Evolutionary conservation across 2,888 invertebrate genomes (phyloP), one percentile per base, ranked within the genome.

Genomic region (Beris chalybata): DNA sequence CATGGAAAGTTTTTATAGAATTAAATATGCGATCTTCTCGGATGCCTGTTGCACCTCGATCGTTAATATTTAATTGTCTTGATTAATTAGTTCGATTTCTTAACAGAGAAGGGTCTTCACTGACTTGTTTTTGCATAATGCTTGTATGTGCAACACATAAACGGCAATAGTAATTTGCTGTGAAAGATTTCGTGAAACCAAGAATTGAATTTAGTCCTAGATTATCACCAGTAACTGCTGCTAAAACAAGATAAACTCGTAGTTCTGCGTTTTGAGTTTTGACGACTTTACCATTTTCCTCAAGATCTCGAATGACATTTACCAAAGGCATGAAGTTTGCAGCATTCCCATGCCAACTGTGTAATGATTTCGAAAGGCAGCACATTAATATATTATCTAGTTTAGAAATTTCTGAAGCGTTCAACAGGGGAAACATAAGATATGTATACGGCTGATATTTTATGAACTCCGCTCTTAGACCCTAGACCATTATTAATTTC

Each of bases 201-300:
- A 70, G 57, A 32, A 71, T 48, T 13, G 68, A 64, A 57, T 72
- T 66, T 9, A 71, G 47, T 2, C 69, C 73, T 32, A 71, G 63
- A 67, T 72, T 72, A 65, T 73, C 72, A 0, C 71, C 71, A 4
- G 67, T 15, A 15, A 72, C 54, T 11, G 69, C 50, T 5, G 70
- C 52, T 43, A 70, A 43, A 50, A 58, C 44, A 64, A 72, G 67
- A 68, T 68, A 67, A n/a, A 71, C 32, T 5, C 44, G 55, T 52
- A 30, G n/a, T 30, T 13, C 32, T 44, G 50, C 30, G 6, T 50
- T 31, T 5, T 44, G 32, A 12, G 47, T 11, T 22, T 45, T 30
- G 31, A 68, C 31, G 15, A 22, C 13, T 11, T 65, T 6, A 6
- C 65, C 65, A 52, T 63, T 44, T 58, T 61, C 64, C 43, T 68